Evolutionary conservation across 2,113 vertebrate species (phyloP).

Genomic region (Menidia beryllina): DNA sequence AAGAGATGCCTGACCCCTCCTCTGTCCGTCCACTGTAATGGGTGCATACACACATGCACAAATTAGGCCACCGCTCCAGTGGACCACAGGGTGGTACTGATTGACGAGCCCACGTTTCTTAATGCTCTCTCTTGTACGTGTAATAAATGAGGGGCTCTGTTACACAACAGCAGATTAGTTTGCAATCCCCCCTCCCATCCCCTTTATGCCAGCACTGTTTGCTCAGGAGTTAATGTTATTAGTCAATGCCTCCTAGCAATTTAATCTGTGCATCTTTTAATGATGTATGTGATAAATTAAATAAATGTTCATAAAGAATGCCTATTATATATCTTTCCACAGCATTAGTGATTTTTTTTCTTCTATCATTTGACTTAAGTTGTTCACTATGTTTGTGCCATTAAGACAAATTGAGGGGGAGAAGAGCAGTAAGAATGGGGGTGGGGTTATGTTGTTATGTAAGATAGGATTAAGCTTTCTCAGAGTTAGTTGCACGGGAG

Average conservation of each 20-base stretch:
- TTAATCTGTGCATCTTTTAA: constrained; percentile 31
- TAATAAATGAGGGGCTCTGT: constrained; percentile 51
- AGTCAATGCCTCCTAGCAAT: constrained; percentile 46
- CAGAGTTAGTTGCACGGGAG: not conserved
- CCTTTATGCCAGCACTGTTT: constrained; percentile 27
- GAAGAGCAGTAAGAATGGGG: not conserved
- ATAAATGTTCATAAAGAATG: not conserved
- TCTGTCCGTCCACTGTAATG: constrained; percentile 39
- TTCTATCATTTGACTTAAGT: not conserved
- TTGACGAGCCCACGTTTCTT: constrained; percentile 51
- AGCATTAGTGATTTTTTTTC: not conserved
- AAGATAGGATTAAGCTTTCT: constrained; percentile 45
- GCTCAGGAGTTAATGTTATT: constrained; percentile 64
- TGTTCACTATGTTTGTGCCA: constrained; percentile 1
- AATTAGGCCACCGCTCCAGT: constrained; percentile 31
- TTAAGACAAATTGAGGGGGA: not conserved
- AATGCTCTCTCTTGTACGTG: constrained; percentile 27
- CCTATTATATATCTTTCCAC: not conserved
- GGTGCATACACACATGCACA: constrained; percentile 41
- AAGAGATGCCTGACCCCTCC: constrained; percentile 66
- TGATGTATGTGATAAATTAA: not conserved
- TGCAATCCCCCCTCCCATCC: constrained; percentile 26
- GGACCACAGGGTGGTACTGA: constrained; percentile 43
- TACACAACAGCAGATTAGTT: constrained; percentile 73
- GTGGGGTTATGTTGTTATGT: constrained; percentile 32